A percentile compares a stretch with the other conserved stretches of the same genome.
Conservation (phyloP, 2,888 invertebrate genomes). For the Mayetiola destructor region DNA sequence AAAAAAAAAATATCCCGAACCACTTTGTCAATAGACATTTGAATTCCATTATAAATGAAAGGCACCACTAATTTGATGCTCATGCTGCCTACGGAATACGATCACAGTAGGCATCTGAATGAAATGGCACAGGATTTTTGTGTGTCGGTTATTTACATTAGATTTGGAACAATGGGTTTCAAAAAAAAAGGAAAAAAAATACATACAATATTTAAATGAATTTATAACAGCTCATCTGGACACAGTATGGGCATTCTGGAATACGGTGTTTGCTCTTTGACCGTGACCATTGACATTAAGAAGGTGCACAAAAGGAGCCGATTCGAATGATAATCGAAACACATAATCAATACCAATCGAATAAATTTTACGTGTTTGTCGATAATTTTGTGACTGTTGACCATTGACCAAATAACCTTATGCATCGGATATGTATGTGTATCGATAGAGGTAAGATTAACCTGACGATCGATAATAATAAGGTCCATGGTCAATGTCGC, state of each 20-base stretch:
- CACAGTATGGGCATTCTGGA: neutral
- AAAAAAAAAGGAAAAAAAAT: slow-evolving; percentile 1
- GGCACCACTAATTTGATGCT: slow-evolving; percentile 1
- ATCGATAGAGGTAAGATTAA: too few relatives aligned
- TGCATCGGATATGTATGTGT: too few relatives aligned
- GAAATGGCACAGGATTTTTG: slow-evolving; percentile 6
- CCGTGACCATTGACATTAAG: neutral
- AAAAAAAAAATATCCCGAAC: too few relatives aligned
- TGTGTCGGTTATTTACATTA: neutral
- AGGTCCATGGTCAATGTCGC: too few relatives aligned
- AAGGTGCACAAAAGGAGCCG: neutral
- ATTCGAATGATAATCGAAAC: neutral
- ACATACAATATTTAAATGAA: too few relatives aligned
- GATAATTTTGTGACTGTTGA: too few relatives aligned
- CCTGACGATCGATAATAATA: too few relatives aligned
- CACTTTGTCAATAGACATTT: slow-evolving; percentile 1
- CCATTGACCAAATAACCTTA: too few relatives aligned
- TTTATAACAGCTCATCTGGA: neutral
- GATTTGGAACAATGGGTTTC: neutral
- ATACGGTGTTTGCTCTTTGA: too few relatives aligned
- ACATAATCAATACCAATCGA: slow-evolving; percentile 2
- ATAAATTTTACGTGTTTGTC: slow-evolving; percentile 6
- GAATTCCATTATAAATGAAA: neutral
- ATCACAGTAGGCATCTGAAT: slow-evolving; percentile 1
- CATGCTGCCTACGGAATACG: slow-evolving; percentile 9